Conservation (phyloP, 1,140 invertebrate species). For the Rhizoglyphus robini region DNA sequence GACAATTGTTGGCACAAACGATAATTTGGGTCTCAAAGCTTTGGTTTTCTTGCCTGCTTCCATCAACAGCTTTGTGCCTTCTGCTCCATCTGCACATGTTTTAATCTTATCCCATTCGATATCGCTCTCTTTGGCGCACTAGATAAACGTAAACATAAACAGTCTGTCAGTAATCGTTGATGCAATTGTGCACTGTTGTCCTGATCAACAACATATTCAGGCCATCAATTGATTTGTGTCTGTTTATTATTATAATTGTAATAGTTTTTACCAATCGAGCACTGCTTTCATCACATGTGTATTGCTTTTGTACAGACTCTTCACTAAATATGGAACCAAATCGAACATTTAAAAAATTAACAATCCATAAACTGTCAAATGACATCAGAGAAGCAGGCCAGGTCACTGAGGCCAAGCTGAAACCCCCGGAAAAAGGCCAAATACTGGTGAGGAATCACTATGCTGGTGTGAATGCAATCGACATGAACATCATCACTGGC, state of each 20-base stretch:
- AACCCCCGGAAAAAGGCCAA: neutral
- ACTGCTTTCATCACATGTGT: no score
- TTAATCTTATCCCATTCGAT: neutral
- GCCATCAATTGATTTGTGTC: no score
- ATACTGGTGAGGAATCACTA: slow-evolving; percentile 19
- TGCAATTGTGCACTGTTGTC: no score
- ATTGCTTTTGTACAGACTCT: no score
- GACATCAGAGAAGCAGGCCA: slow-evolving; percentile 3
- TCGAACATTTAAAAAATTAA: neutral
- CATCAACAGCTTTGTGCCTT: neutral
- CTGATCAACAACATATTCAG: no score
- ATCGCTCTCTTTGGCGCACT: neutral
- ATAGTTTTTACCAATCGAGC: no score
- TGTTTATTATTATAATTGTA: no score
- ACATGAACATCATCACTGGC: slow-evolving; percentile 22
- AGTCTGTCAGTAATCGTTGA: neutral
- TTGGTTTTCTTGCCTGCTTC: neutral
- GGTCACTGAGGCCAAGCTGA: neutral
- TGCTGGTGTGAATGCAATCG: slow-evolving; percentile 25
- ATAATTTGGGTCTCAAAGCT: neutral
- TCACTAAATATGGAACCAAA: neutral
- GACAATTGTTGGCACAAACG: neutral
- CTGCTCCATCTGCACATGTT: neutral
- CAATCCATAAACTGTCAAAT: slow-evolving; percentile 23
- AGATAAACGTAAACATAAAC: neutral